These are phyloP conservation scores for Puma concolor DNA, from an alignment of 2,113 vertebrate genomes.

Conservation along the genomic window DNA sequence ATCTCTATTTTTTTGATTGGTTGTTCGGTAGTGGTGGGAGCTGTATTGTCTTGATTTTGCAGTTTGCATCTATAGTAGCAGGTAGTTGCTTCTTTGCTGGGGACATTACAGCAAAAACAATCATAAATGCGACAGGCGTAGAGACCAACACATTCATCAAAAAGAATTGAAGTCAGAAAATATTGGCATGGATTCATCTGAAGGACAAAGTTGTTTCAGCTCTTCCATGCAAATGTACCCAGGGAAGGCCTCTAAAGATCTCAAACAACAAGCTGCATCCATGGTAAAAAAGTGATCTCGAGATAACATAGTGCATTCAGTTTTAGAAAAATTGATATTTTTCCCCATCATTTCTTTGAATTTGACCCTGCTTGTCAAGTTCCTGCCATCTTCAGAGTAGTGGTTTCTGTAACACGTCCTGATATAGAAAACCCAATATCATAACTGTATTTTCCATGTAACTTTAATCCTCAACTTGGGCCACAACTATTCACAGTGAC, in stretches of 20 bases:
- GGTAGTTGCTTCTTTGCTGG: neutral
- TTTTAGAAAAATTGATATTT: neutral
- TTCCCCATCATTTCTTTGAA: neutral
- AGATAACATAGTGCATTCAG: neutral
- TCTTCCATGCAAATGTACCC: neutral
- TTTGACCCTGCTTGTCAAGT: neutral
- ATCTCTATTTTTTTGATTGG: neutral
- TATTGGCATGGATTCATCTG: neutral
- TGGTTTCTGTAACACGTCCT: neutral
- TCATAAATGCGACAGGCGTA: neutral
- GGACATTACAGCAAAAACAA: neutral
- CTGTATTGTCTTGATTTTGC: neutral
- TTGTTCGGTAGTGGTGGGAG: neutral
- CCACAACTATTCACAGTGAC: slow-evolving; percentile 48
- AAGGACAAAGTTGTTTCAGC: neutral
- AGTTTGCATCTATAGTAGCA: neutral
- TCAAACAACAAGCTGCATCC: neutral
- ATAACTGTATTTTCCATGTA: slow-evolving; percentile 51
- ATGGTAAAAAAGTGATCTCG: neutral
- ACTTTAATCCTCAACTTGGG: slow-evolving; percentile 40
- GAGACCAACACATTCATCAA: neutral
- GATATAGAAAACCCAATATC: slow-evolving; percentile 14
- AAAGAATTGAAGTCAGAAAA: slow-evolving; percentile 9
- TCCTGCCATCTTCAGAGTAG: neutral
- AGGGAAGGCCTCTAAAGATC: neutral